These are phyloP conservation scores for Perodicticus potto DNA, from an alignment of 2,797 vertebrate genomes.

Conservation along the genomic window DNA sequence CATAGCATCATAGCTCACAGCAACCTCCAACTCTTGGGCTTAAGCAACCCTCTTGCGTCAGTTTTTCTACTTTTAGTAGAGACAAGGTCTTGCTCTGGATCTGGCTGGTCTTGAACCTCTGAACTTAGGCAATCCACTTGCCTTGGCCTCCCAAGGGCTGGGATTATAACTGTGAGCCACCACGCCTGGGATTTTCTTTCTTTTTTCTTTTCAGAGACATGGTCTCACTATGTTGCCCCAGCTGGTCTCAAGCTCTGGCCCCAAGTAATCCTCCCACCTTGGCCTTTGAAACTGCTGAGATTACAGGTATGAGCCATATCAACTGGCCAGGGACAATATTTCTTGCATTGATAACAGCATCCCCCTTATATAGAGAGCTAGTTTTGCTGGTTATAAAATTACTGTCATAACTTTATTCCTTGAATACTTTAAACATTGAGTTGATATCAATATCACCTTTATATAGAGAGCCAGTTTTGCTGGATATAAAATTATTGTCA, in stretches of 20 bases:
- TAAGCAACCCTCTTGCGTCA: no score
- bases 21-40: no score
- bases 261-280: not conserved
- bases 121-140: no score
- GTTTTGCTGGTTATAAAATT: constrained; percentile 34
- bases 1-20: no score
- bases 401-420: not conserved
- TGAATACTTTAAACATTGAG: constrained; percentile 1
- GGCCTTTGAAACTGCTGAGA: not conserved
- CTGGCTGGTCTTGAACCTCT: no score
- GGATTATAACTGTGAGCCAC: no score
- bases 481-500: constrained; percentile 24
- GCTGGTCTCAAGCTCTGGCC: not conserved
- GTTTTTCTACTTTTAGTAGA: no score
- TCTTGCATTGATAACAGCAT: not conserved
- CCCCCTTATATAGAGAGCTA: not conserved
- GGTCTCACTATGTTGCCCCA: not conserved
- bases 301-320: not conserved
- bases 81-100: no score
- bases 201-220: not conserved
- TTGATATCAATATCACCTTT: not conserved
- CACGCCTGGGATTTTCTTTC: no score
- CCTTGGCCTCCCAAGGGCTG: no score
- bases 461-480: constrained; percentile 4
- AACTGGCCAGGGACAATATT: not conserved